A percentile compares a stretch with the other conserved stretches of the same genome.
Conservation (phyloP, 1,140 invertebrate genomes). For the Drosophila tristis region DNA sequence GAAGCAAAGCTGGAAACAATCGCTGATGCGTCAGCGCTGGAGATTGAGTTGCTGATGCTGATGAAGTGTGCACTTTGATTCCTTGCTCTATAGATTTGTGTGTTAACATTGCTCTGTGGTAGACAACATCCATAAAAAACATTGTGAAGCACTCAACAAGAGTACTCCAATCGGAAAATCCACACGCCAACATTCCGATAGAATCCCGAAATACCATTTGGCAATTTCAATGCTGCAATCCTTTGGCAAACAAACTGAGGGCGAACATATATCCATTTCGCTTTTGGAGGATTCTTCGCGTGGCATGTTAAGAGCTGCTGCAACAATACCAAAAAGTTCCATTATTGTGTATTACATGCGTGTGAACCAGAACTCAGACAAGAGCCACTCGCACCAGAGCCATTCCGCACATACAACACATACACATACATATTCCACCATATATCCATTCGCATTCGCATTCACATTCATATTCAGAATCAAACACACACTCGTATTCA, state of each 20-base stretch:
- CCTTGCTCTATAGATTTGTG: too few species aligned
- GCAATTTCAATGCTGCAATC: conserved; percentile 67
- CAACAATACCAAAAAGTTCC: conserved; percentile 61
- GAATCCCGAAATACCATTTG: conserved; percentile 62
- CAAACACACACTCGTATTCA: conserved; percentile 37
- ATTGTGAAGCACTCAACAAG: conserved; percentile 8
- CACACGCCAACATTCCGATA: conserved; percentile 19
- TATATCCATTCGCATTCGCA: too few species aligned
- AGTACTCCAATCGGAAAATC: neutral
- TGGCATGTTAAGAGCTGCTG: conserved; percentile 75
- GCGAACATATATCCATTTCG: conserved; percentile 69
- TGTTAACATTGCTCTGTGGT: neutral
- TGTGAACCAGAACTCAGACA: conserved; percentile 67
- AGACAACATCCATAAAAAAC: conserved; percentile 6
- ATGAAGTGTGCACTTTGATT: too few species aligned
- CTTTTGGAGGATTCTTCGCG: conserved; percentile 80
- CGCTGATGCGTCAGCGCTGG: too few species aligned
- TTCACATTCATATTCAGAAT: conserved; percentile 28
- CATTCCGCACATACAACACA: too few species aligned
- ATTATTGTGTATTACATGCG: conserved; percentile 72
- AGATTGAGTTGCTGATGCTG: too few species aligned
- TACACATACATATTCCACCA: too few species aligned
- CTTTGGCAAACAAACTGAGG: conserved; percentile 53
- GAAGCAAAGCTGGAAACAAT: too few species aligned
- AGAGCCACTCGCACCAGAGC: conserved; percentile 23